phyloP scores from a whole-genome alignment of 1,140 invertebrate genomes.

The Meloidogyne hapla region DNA sequence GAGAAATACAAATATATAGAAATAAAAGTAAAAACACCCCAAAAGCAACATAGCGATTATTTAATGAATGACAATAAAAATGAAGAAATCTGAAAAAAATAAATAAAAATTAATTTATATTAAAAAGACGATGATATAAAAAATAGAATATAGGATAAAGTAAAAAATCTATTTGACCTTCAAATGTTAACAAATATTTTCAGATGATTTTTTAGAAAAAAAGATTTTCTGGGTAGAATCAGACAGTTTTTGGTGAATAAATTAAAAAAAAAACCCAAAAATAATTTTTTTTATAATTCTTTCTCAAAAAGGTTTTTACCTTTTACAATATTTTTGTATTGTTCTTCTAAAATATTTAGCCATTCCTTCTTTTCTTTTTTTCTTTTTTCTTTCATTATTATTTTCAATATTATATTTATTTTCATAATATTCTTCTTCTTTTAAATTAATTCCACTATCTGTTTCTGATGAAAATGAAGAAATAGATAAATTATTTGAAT shows the following conservation, averaged over 20 bases:
- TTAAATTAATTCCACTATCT: constrained; percentile 1
- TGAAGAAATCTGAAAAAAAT: constrained; percentile 1
- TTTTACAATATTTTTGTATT: not conserved
- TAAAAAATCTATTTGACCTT: too few species aligned
- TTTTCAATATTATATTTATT: not conserved
- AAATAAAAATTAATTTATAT: not conserved
- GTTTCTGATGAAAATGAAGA: not conserved
- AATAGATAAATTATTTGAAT: not conserved
- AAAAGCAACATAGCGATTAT: constrained; percentile 52
- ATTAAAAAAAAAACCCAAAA: too few species aligned
- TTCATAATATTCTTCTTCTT: constrained; percentile 1
- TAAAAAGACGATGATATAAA: too few species aligned
- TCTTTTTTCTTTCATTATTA: not conserved
- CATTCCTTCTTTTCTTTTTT: not conserved
- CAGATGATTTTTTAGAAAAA: too few species aligned
- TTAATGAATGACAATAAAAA: constrained; percentile 51
- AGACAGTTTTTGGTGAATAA: too few species aligned
- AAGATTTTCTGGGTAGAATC: too few species aligned
- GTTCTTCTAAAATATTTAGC: not conserved
- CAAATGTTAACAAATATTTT: too few species aligned
- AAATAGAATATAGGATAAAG: too few species aligned
- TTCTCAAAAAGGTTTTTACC: not conserved
- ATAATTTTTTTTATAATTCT: too few species aligned
- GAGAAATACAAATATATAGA: constrained; percentile 53
- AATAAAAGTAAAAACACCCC: constrained; percentile 39